Base-by-base conservation (phyloP, 92 coral and sea anemone species). In the Desmophyllum pertusum region DNA sequence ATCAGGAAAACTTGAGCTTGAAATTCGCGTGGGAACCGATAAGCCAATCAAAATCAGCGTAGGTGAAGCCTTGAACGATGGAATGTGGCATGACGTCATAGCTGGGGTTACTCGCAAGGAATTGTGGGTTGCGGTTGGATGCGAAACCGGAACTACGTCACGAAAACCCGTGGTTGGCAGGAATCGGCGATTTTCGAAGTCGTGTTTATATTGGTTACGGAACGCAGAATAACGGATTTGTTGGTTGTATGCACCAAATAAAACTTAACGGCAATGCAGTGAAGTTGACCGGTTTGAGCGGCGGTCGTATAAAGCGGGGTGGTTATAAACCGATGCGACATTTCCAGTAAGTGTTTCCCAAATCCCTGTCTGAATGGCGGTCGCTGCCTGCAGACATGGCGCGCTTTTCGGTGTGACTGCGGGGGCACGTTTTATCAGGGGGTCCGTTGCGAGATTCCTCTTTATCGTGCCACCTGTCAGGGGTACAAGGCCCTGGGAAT, bases 81-180 rank as follows among this genome's bases (percentile, higher is more conserved):
- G 98, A 23, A 86, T 77, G 85, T 95, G 98, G 98, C 98, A 95
- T 74, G 88, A 89, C 78, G 94, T 95, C 79, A 85, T 76, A 57
- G 95, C 98, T 53, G 95, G 98, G 19, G 92, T 92, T n/a, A 88
- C 88, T 57, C 66, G 79, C 4, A 67, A 73, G 25, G 92, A 89
- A 42, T 50, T 95, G 86, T 83, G 93, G n/a, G 90, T 78, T 95
- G 74, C 74, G 74, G 57, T 70, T 95, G 76, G 98, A 95, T 64
- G 73, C 87, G 38, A 86, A 89, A 50, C 90, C 91, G 70, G 91
- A 89, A 81, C 89, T 88, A n/a, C 97, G 92, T 65, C 97, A 93
- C 43, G 88, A 90, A 75, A 91, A 88, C 70, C 97, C 97, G 19
- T 77, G 87, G 55, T 80, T 93, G 61, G 81, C 31, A 31, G 70